Conservation (phyloP, 1,140 invertebrate genomes). For the Drosophila pruinosa region DNA sequence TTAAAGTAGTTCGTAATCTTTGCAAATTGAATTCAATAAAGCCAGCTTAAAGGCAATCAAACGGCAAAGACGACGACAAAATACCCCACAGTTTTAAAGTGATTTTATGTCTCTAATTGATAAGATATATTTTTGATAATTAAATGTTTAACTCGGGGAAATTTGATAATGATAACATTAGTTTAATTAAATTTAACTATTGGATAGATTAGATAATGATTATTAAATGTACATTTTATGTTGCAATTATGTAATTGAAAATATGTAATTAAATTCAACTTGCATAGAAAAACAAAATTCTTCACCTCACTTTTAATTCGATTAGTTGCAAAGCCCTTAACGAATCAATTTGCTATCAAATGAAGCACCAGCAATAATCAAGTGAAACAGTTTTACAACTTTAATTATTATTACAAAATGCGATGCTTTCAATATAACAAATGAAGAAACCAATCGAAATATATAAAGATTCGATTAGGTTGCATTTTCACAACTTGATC, state of each 20-base stretch:
- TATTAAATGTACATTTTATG: too few relatives aligned
- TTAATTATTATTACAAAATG: not conserved
- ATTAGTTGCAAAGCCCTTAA: slow-evolving; percentile 2
- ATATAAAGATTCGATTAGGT: not conserved
- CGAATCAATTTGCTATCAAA: not conserved
- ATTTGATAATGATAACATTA: too few relatives aligned
- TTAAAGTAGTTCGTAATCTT: slow-evolving; percentile 29
- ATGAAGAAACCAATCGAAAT: not conserved
- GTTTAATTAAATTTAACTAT: too few relatives aligned
- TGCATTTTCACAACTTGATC: not conserved
- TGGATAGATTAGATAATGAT: too few relatives aligned
- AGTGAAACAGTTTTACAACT: not conserved
- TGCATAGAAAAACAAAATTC: not conserved
- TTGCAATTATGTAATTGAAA: too few relatives aligned
- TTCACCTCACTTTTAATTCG: slow-evolving; percentile 3
- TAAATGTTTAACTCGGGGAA: not conserved
- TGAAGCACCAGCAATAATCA: not conserved
- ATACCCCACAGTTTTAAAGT: slow-evolving; percentile 3
- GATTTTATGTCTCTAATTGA: not conserved
- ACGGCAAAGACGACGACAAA: not conserved
- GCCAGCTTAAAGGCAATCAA: not conserved
- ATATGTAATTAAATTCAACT: not conserved
- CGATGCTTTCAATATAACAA: not conserved
- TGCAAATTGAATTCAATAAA: slow-evolving; percentile 25
- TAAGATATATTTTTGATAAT: not conserved